Percentiles rank a stretch among this genome's conserved stretches.
phyloP scores from a whole-genome alignment of 2,888 invertebrate genomes.

The Rhagonycha fulva region DNA sequence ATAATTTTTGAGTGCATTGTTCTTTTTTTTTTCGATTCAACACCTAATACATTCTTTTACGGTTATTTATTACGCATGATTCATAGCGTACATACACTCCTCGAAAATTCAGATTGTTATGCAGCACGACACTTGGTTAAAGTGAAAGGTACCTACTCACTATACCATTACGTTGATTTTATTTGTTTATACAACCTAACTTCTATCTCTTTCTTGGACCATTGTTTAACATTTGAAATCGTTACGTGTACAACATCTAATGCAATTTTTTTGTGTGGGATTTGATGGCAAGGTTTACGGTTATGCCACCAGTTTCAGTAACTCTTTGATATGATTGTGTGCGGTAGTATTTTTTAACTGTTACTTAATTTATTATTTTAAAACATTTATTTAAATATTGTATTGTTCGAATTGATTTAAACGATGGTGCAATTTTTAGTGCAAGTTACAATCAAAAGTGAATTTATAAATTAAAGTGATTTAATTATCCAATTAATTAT shows the following conservation, averaged over 20 bases:
- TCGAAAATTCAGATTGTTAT: constrained; percentile 16
- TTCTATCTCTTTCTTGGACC: neutral
- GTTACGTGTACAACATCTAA: constrained; percentile 5
- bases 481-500: neutral
- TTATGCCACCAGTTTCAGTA: constrained; percentile 16
- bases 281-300: constrained; percentile 18
- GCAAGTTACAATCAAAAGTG: neutral
- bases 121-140: constrained; percentile 11
- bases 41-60: constrained; percentile 1
- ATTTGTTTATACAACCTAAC: neutral
- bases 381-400: neutral
- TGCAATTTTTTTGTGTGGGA: constrained; percentile 13
- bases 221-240: neutral
- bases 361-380: neutral
- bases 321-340: constrained; percentile 17
- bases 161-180: constrained; percentile 6
- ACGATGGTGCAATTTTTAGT: neutral
- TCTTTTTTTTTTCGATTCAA: neutral
- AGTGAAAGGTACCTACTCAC: constrained; percentile 12
- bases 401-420: neutral
- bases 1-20: neutral
- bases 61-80: constrained; percentile 3
- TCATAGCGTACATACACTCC: constrained; percentile 14
- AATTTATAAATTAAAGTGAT: neutral
- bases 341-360: neutral